Conservation (phyloP, 1,140 invertebrate species). For the Caenorhabditis brenneri region DNA sequence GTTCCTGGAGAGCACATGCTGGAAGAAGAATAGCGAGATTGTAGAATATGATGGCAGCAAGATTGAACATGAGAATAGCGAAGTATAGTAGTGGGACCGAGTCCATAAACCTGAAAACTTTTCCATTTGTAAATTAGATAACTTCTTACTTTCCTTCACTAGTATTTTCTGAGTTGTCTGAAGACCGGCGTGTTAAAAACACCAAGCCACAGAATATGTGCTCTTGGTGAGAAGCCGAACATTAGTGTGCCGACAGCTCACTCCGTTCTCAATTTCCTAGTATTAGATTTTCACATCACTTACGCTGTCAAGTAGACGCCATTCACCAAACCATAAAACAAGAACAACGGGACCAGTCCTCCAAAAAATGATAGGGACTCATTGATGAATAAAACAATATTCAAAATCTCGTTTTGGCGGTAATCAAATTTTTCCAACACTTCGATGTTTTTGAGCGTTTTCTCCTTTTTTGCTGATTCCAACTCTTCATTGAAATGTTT, state of each 20-base stretch:
- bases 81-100: neutral
- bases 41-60: neutral
- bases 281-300: neutral
- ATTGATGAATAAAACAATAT: neutral
- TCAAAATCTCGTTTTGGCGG: neutral
- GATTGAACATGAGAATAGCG: neutral
- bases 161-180: no score
- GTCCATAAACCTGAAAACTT: neutral
- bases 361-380: neutral
- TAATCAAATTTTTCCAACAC: neutral
- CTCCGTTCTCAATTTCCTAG: neutral
- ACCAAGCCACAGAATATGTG: no score
- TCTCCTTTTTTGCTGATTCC: neutral
- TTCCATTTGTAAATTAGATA: no score
- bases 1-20: neutral
- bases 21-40: neutral
- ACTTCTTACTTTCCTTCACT: no score
- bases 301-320: neutral
- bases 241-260: neutral
- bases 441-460: neutral
- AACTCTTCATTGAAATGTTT: neutral
- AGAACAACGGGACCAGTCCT: neutral
- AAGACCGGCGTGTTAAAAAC: no score
- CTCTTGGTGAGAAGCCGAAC: no score
- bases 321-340: neutral